Evolutionary conservation across 2,797 vertebrate genomes (phyloP).

Genomic region (Salmo trutta): DNA sequence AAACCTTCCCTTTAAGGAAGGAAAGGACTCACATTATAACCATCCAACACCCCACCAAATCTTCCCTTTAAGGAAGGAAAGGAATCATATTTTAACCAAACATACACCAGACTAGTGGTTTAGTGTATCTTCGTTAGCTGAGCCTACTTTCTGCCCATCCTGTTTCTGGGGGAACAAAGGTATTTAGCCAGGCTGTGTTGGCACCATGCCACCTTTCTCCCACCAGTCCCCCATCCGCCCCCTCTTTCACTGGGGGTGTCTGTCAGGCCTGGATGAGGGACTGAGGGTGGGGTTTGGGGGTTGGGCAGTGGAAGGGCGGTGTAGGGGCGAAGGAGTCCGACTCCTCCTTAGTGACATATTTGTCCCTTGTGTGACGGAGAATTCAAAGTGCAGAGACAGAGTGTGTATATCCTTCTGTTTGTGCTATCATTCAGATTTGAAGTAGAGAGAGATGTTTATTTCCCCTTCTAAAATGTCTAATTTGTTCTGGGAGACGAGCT

Average conservation of each 20-base stretch:
- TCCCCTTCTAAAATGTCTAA: neutral
- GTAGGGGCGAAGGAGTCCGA: constrained; percentile 15
- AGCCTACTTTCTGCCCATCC: constrained; percentile 53
- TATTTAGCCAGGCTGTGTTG: constrained; percentile 71
- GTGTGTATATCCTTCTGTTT: constrained; percentile 62
- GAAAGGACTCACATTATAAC: no score
- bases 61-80: constrained; percentile 43
- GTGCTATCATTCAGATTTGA: constrained; percentile 66
- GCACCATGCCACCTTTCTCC: constrained; percentile 74
- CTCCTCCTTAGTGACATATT: no score
- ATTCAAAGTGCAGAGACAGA: neutral
- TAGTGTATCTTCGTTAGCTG: constrained; percentile 38
- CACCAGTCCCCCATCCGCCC: constrained; percentile 43
- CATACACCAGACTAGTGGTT: neutral
- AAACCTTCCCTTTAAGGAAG: constrained; percentile 22
- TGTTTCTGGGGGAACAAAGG: constrained; percentile 71
- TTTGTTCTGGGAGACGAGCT: neutral
- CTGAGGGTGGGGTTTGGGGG: constrained; percentile 37
- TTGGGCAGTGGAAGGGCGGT: constrained; percentile 39
- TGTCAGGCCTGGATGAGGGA: constrained; percentile 59
- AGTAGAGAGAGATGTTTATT: constrained; percentile 61
- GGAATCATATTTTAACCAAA: constrained; percentile 30
- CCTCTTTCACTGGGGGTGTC: constrained; percentile 47
- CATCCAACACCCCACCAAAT: neutral
- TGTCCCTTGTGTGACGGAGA: no score